Base-by-base conservation (phyloP, 2,113 vertebrate genomes). In the Leucopternis melanops region DNA sequence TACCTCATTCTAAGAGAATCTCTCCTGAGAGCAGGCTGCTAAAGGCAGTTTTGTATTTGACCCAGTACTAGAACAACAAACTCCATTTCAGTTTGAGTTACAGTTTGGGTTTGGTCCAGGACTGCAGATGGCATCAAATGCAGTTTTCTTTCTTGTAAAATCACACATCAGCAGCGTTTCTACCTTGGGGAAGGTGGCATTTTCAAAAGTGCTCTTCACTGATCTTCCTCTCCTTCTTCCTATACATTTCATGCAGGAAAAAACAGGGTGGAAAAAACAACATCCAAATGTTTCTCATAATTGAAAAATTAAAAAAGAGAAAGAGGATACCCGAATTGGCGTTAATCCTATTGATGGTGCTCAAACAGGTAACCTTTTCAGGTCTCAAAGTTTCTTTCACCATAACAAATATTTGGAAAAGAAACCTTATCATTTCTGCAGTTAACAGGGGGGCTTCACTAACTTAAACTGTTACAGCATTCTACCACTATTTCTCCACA, bases 41-140 rank as follows among this genome's bases (percentile, higher is more conserved):
- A 91, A 95, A 96, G 90, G 82, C 90, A 75, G 95, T 95, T 95
- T 95, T 96, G 95, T 94, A 42, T 94, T 74, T 95, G 94, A 95
- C 91, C 94, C 91, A 90, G 81, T 86, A 91, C 45, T 88, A 70
- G 94, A 94, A 97, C 92, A 97, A 97, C 91, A 94, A 95, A 90
- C 84, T 91, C 89, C 70, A 91, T 92, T 96, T 84, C 47, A 89
- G 93, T 96, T 63, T 96, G 93, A 95, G 87, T 97, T 96, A 95
- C 96, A 81, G 78, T 77, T 90, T 96, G 97, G 95, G 89, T 72
- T 90, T 86, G 74, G 82, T 95, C 97, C 97, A 97, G 81, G 79
- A 88, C 47, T 91, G 89, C 94, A 95, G 96, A 95, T 94, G 92
- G 92, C 92, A 96, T 93, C 94, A 95, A 89, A 96, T 58, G 88